Evolutionary conservation across 2,113 vertebrate genomes (phyloP).

Genomic region (Psammodynastes pulverulentus): DNA sequence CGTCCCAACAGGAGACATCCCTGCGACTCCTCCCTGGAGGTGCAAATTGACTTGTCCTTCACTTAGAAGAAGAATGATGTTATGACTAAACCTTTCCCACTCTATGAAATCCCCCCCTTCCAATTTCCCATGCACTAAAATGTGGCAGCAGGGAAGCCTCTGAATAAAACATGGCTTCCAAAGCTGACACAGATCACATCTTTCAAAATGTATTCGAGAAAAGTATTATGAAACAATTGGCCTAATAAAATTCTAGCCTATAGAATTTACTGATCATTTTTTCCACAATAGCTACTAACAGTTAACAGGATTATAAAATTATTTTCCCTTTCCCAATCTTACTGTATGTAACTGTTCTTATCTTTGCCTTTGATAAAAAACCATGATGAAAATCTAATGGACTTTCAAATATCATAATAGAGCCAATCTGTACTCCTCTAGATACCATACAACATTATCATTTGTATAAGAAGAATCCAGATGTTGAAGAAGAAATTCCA

Average conservation of each 20-base stretch:
- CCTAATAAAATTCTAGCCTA: neutral
- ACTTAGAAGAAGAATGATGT: no score
- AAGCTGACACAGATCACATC: no score
- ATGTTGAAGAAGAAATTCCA: neutral
- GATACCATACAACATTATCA: neutral
- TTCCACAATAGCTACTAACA: neutral
- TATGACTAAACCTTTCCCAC: no score
- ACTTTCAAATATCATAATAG: neutral
- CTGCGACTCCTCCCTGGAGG: no score
- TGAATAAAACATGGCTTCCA: no score
- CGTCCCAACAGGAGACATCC: no score
- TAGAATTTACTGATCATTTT: neutral
- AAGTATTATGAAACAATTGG: constrained; percentile 3
- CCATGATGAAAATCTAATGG: neutral
- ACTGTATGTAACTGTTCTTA: neutral
- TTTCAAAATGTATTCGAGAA: constrained; percentile 26
- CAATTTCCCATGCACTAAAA: no score
- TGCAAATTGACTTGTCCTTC: no score
- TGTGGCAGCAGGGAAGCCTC: no score
- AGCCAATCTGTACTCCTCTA: neutral
- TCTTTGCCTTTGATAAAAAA: neutral
- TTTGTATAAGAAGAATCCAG: neutral
- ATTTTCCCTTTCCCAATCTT: neutral
- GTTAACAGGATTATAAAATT: neutral
- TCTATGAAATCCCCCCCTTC: no score